phyloP scores from a whole-genome alignment of 2,797 vertebrate genomes.

The Tokudaia muenninki region DNA sequence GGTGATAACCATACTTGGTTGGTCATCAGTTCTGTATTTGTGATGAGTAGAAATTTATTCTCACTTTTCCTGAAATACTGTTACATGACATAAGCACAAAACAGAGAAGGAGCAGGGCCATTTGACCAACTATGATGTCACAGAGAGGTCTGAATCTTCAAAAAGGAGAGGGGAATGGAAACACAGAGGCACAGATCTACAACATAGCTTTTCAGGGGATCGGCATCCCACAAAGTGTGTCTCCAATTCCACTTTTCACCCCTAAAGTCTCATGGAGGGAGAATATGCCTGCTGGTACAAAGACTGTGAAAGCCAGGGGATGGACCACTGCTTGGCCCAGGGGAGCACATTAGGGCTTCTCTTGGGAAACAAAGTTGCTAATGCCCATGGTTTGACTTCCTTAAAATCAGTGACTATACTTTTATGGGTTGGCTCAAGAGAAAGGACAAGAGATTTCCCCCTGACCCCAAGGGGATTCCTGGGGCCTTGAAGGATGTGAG shows the following conservation, averaged over 20 bases:
- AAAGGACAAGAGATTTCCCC: neutral
- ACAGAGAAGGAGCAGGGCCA: slow-evolving; percentile 47
- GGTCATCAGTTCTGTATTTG: neutral
- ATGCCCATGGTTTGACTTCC: neutral
- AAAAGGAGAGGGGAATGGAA: neutral
- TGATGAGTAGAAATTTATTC: neutral
- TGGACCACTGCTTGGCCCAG: neutral
- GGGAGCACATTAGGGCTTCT: neutral
- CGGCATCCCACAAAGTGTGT: neutral
- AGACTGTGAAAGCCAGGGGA: neutral
- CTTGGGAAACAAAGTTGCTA: neutral
- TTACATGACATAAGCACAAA: neutral
- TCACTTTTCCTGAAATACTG: neutral
- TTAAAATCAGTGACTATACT: neutral
- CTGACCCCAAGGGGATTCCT: neutral
- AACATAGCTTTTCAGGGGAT: neutral
- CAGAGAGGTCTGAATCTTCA: slow-evolving; percentile 63
- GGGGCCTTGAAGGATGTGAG: neutral
- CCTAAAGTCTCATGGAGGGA: slow-evolving; percentile 49
- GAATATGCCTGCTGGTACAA: slow-evolving; percentile 50
- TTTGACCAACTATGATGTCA: slow-evolving; percentile 70
- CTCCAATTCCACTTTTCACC: neutral
- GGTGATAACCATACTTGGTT: neutral
- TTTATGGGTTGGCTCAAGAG: neutral
- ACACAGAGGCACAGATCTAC: slow-evolving; percentile 46